These are phyloP conservation scores for Podilymbus podiceps DNA, from an alignment of 2,113 vertebrate genomes.

Conservation along the genomic window DNA sequence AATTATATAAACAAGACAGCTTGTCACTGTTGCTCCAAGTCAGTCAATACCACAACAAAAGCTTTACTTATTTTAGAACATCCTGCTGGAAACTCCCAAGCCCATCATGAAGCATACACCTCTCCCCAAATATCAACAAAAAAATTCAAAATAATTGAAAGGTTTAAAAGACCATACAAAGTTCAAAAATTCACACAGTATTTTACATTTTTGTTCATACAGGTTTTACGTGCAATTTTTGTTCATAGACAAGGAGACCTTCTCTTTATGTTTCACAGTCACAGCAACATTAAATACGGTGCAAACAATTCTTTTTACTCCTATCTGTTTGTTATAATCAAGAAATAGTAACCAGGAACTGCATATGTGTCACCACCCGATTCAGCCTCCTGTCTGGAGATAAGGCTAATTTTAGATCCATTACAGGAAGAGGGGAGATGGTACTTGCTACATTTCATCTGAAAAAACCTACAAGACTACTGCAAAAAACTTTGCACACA, in stretches of 20 bases:
- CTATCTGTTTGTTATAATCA: neutral
- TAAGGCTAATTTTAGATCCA: neutral
- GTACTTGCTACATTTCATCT: neutral
- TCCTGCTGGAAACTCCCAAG: neutral
- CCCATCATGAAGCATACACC: neutral
- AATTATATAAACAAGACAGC: neutral
- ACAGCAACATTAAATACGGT: neutral
- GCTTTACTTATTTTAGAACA: neutral
- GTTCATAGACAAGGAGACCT: neutral
- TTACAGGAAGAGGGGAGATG: neutral
- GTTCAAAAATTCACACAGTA: neutral
- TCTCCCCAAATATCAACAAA: neutral
- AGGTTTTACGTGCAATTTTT: neutral
- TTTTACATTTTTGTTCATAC: neutral
- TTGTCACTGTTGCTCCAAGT: neutral
- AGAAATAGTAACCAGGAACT: neutral
- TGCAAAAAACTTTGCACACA: too few relatives aligned
- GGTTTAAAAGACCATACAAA: neutral
- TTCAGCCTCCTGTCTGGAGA: neutral
- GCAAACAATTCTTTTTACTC: neutral
- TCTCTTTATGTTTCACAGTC: neutral
- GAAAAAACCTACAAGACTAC: neutral
- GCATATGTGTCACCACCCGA: neutral
- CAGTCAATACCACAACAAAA: neutral
- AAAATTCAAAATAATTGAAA: neutral